Conservation (phyloP, 2,888 invertebrate genomes). For the Drosophila incognita region DNA sequence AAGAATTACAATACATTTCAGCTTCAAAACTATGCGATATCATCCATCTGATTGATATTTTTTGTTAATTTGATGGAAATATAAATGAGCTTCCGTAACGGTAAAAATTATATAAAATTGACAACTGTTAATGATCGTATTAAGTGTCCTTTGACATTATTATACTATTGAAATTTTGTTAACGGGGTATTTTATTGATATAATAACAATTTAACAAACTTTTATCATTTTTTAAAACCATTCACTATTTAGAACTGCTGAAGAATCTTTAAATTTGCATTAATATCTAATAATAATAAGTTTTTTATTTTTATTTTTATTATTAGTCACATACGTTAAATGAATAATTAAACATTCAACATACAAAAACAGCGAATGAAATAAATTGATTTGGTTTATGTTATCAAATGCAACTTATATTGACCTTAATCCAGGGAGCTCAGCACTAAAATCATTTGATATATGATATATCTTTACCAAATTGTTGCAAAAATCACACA, state of each 20-base stretch:
- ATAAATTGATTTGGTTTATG: background rate
- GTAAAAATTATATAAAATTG: background rate
- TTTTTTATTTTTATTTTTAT: background rate
- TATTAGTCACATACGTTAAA: background rate
- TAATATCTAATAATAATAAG: background rate
- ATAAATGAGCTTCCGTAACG: conserved; percentile 18
- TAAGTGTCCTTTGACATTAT: background rate
- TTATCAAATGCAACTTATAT: background rate
- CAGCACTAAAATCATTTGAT: background rate
- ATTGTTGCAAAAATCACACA: background rate
- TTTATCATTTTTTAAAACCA: background rate
- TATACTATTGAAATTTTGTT: background rate
- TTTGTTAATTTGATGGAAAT: conserved; percentile 32
- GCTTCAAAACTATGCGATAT: conserved; percentile 39
- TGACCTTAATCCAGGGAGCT: background rate
- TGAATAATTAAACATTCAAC: background rate
- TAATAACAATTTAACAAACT: background rate
- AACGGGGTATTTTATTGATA: background rate
- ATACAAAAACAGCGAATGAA: background rate
- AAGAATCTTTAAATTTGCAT: background rate
- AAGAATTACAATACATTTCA: conserved; percentile 36
- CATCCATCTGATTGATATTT: conserved; percentile 38
- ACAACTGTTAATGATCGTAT: conserved; percentile 33
- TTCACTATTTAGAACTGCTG: background rate
- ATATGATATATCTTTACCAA: background rate